Conservation (phyloP, 1,140 invertebrate species). For the Tachypleus tridentatus region DNA sequence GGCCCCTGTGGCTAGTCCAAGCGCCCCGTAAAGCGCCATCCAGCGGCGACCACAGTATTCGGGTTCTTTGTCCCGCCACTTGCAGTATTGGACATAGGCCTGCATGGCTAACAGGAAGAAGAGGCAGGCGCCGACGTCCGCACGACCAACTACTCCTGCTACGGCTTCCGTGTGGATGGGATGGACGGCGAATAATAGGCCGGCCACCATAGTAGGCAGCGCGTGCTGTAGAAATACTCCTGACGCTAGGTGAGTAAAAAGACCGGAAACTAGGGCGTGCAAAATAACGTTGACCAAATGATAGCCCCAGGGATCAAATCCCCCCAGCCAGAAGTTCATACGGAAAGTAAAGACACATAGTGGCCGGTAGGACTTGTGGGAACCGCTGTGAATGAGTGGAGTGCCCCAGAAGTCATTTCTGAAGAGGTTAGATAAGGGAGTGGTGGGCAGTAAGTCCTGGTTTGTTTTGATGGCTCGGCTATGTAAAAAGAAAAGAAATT, state of each 20-base stretch:
- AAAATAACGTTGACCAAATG: conserved; percentile 40
- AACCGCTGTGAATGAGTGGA: conserved; percentile 63
- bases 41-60: conserved; percentile 3
- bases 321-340: conserved; percentile 51
- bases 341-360: conserved; percentile 87
- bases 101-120: conserved; percentile 38
- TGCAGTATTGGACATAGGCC: conserved; percentile 42
- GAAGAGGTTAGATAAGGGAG: conserved; percentile 43
- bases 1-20: conserved; percentile 34
- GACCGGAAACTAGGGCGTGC: conserved; percentile 34
- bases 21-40: conserved; percentile 17
- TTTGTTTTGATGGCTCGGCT: conserved; percentile 81
- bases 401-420: conserved; percentile 89
- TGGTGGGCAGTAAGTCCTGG: conserved; percentile 61
- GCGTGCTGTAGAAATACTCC: conserved; percentile 17
- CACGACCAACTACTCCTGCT: conserved; percentile 42
- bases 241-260: conserved; percentile 29
- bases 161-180: conserved; percentile 58
- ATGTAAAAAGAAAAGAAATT: conserved; percentile 37
- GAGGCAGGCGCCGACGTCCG: conserved; percentile 40
- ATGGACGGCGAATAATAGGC: conserved; percentile 39
- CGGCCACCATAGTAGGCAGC: conserved; percentile 27
- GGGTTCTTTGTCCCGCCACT: conserved; percentile 11
- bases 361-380: conserved; percentile 92
- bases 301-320: conserved; percentile 37